These are phyloP conservation scores for Calliopum simillimum DNA, from an alignment of 2,888 invertebrate species.

Conservation along the genomic window DNA sequence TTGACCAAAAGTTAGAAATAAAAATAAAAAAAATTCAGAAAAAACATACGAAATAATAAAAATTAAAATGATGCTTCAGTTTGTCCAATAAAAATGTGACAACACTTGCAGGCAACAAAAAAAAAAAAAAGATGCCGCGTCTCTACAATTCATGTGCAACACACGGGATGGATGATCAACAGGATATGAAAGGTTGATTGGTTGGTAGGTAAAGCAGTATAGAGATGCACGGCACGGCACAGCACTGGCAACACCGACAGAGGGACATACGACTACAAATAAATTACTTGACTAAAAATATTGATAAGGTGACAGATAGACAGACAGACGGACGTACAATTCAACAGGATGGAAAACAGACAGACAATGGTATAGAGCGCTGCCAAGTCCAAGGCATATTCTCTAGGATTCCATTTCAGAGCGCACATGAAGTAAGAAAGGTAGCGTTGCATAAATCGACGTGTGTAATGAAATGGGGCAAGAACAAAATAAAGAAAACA, in stretches of 20 bases:
- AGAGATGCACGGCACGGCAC: no score
- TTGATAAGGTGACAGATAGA: slow-evolving; percentile 60
- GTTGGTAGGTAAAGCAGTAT: no score
- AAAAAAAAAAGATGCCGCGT: neutral
- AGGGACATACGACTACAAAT: slow-evolving; percentile 46
- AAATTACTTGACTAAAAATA: slow-evolving; percentile 64
- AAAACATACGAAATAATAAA: neutral
- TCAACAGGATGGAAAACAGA: slow-evolving; percentile 55
- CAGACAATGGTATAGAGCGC: neutral
- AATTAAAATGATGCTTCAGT: slow-evolving; percentile 15
- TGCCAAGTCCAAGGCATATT: neutral
- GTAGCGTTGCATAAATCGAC: slow-evolving; percentile 15
- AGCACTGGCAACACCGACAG: neutral
- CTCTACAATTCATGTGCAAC: no score
- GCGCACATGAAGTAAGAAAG: neutral
- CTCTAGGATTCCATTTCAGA: neutral
- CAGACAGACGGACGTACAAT: slow-evolving; percentile 9
- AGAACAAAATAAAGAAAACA: no score
- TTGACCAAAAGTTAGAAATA: neutral
- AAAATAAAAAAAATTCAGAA: neutral
- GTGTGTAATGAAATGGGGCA: slow-evolving; percentile 13
- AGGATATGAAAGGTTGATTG: slow-evolving; percentile 8
- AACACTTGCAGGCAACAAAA: neutral
- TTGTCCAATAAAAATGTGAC: slow-evolving; percentile 16
- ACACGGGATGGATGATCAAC: neutral